These are phyloP conservation scores for Notocelia uddmanniana DNA, from an alignment of 2,888 invertebrate species.

Conservation along the genomic window DNA sequence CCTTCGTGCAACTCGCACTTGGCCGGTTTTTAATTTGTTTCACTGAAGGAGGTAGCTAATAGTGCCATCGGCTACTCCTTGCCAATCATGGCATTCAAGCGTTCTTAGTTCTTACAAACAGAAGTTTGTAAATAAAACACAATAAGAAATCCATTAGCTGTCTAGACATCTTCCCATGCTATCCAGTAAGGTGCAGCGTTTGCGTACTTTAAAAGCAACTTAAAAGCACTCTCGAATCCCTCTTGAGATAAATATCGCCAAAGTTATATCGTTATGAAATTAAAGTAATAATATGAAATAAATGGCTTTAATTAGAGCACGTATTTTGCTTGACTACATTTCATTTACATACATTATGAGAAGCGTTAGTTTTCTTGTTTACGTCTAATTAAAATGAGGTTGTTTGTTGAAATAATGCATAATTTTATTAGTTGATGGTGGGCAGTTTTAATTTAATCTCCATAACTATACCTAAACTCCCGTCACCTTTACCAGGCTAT, in stretches of 20 bases:
- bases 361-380: not conserved
- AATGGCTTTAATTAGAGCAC: conserved; percentile 38
- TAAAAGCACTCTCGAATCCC: conserved; percentile 30
- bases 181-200: conserved; percentile 20
- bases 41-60: not conserved
- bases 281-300: conserved; percentile 34
- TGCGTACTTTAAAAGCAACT: conserved; percentile 35
- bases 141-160: conserved; percentile 36
- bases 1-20: too few relatives aligned
- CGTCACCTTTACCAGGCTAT: too few relatives aligned
- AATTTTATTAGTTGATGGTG: too few relatives aligned
- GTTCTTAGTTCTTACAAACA: conserved; percentile 49
- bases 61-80: not conserved
- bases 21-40: too few relatives aligned
- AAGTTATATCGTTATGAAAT: conserved; percentile 33
- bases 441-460: not conserved
- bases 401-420: conserved; percentile 1
- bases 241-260: conserved; percentile 32
- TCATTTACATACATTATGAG: conserved; percentile 12
- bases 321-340: conserved; percentile 11
- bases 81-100: not conserved
- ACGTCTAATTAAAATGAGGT: conserved; percentile 18
- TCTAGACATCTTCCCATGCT: conserved; percentile 37
- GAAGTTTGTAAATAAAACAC: conserved; percentile 27
- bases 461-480: too few relatives aligned